Conservation (phyloP, 2,113 vertebrate genomes). For the Takifugu bimaculatus region DNA sequence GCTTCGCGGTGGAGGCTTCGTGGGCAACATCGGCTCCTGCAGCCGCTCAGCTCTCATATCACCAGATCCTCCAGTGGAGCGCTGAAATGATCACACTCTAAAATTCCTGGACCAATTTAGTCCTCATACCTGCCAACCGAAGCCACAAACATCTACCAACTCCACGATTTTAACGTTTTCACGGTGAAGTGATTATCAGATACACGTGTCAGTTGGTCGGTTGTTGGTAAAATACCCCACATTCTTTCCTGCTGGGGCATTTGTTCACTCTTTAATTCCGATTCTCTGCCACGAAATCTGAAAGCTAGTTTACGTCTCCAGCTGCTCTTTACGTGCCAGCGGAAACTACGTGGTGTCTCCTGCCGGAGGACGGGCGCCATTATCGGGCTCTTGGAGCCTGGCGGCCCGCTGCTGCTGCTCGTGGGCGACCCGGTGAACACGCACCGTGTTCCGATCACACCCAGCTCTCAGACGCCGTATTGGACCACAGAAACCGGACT, state of each 20-base stretch:
- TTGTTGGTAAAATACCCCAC: neutral
- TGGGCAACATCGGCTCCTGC: conserved; percentile 55
- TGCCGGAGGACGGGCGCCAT: conserved; percentile 73
- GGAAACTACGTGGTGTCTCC: conserved; percentile 71
- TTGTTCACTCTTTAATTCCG: neutral
- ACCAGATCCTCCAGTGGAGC: neutral
- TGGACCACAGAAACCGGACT: too few relatives aligned
- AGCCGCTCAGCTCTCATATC: conserved; percentile 40
- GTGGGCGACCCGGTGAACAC: too few relatives aligned
- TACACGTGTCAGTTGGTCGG: conserved; percentile 20
- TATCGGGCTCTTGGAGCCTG: conserved; percentile 52
- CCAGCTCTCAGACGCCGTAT: too few relatives aligned
- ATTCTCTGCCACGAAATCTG: neutral
- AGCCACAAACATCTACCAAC: neutral
- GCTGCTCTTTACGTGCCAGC: conserved; percentile 41
- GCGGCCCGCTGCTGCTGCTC: conserved; percentile 26
- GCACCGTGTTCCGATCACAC: too few relatives aligned
- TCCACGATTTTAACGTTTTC: conserved; percentile 10
- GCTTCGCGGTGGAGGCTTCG: conserved; percentile 70
- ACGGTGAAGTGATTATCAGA: conserved; percentile 19
- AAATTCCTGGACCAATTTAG: too few relatives aligned
- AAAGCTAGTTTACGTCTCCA: conserved; percentile 7
- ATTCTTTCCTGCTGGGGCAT: too few relatives aligned
- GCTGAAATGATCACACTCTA: too few relatives aligned
- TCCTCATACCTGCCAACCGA: too few relatives aligned